Evolutionary conservation across 2,113 vertebrate species (phyloP), one percentile per base, ranked within the genome.

Genomic region (Lagopus muta): DNA sequence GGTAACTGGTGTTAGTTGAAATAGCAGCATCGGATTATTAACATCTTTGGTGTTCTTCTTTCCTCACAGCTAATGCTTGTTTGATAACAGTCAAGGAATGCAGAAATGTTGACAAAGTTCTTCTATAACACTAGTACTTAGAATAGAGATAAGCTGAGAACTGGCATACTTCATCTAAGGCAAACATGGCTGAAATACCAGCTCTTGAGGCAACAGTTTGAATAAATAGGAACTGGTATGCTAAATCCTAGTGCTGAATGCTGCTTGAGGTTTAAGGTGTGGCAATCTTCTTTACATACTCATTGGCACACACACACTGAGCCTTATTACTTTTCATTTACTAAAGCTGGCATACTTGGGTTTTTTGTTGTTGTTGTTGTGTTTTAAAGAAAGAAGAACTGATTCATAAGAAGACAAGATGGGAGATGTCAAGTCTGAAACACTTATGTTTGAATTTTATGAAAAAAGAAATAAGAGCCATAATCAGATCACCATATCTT

Each of bases 241-340:
- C 42, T 62, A 86, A 94, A 84, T 55, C 47, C 57, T 28, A 64
- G 45, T 45, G 40, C 40, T 47, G 54, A 90, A 82, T 6, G 54
- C 27, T 42, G 30, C 70, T 94, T 95, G 90, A 93, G 91, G 88
- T 90, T 94, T 89, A 84, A 85, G 95, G 90, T 64, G 77, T 76
- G 86, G 88, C 86, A 90, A 3, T 71, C 61, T 76, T 89, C 42
- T 91, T 87, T 92, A 71, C 47, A 88, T 50, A 82, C 45, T 85
- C 61, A 86, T 69, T 93, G 90, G 76, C 80, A 90, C 43, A 74
- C 2, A 2, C 61, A 72, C 40, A 20, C 36, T 32, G 17, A 89
- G 36, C 28, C 30, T 74, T 60, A 95, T 82, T 82, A 83, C n/a
- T 25, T 78, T 38, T 88, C 54, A 77, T 90, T 95, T 78, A 83